Base-by-base conservation (phyloP, 1,140 invertebrate genomes). In the Cydia amplana region DNA sequence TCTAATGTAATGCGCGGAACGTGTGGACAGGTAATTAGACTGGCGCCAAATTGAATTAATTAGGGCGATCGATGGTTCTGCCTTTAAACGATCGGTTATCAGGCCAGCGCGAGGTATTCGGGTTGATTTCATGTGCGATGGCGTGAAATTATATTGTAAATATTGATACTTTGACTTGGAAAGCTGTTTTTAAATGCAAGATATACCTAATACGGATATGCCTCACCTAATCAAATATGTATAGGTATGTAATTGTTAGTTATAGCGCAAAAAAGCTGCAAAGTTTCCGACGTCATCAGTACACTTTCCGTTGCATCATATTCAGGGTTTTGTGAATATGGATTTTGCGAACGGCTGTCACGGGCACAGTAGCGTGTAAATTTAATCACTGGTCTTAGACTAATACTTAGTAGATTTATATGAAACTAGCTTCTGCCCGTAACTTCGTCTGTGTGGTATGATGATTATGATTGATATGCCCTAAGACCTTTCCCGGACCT, bases 11-110 rank as follows among this genome's bases (percentile, higher is more conserved):
- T 60, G 55, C 12, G 55, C 20, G 18, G 1, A 60, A 60, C 55
- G 55, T 60, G 55, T 9, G 55, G 55, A 23, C 20, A 23, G 7
- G 55, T 60, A 20, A 60, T 60, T 60, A 60, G 55, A 20, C 7
- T n/a, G 9, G 55, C 55, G 55, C 55, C 55, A 60, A 23, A 60
- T 60, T 23, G 10, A 60, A 60, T 60, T 60, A 60, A 60, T 60
- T 60, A 60, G 55, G 18, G 55, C 55, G 55, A 23, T 60, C 55
- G 55, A 60, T 60, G 55, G 55, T 12, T 20, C n/a, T 49, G 46
- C 16, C 51, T 20, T 18, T 4, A 23, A 60, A 60, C 51, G 51
- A 60, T 18, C 5, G 51, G 51, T 60, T 60, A 10, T 60, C 55
- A 60, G 55, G 49, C 16, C 49, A 18, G 49, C 49, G 49, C 16